phyloP scores from a whole-genome alignment of 1,140 invertebrate species.

The Diploscapter pachys region DNA sequence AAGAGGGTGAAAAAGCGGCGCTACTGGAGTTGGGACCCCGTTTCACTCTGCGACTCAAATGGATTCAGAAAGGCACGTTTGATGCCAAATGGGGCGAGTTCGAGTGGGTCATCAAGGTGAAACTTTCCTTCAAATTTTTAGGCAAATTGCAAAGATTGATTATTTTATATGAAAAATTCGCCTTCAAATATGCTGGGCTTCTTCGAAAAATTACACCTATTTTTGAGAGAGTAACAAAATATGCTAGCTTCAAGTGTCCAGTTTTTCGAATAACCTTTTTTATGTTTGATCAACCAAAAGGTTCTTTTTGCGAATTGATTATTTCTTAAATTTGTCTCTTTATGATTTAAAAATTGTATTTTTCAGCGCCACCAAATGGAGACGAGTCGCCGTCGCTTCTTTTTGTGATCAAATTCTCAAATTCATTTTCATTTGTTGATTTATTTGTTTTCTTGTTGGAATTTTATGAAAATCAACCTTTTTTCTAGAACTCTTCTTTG shows the following conservation, averaged over 20 bases:
- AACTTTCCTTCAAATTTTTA: neutral
- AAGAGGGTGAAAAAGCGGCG: slow-evolving; percentile 74
- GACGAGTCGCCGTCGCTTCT: slow-evolving; percentile 52
- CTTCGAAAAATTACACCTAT: neutral
- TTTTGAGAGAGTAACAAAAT: neutral
- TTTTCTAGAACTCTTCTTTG: neutral
- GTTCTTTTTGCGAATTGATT: neutral
- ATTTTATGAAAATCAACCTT: slow-evolving; percentile 2
- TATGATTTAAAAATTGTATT: neutral
- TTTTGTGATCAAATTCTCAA: slow-evolving; percentile 21
- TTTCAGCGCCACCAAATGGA: slow-evolving; percentile 59
- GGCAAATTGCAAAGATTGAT: neutral
- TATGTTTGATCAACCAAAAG: neutral
- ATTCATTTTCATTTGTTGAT: slow-evolving; percentile 15
- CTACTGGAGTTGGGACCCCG: slow-evolving; percentile 89
- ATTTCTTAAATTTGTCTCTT: too few species aligned
- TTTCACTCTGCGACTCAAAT: slow-evolving; percentile 86
- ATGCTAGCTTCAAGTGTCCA: too few species aligned
- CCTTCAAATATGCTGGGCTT: neutral
- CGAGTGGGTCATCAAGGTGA: slow-evolving; percentile 88
- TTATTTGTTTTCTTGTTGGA: neutral
- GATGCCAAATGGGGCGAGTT: slow-evolving; percentile 93
- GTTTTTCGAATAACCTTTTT: too few species aligned
- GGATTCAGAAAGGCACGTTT: slow-evolving; percentile 91
- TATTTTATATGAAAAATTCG: neutral